Conservation (phyloP, 35 echinoderm and acorn worm species). For the Patiria miniata region DNA sequence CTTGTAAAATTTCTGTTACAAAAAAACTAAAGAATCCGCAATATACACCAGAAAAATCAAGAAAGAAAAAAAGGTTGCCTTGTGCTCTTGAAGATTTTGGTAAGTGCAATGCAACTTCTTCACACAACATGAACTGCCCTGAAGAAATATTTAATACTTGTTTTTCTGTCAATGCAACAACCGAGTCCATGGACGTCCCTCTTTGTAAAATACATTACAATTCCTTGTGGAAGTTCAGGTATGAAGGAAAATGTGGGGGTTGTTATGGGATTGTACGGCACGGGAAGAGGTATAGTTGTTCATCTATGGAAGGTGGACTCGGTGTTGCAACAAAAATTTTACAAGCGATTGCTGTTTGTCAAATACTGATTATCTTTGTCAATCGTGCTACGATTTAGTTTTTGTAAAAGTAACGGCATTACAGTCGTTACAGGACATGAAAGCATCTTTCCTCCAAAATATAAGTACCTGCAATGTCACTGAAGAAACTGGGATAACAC, state of each 20-base stretch:
- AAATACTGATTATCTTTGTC: not conserved
- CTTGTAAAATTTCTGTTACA: slow-evolving; percentile 2
- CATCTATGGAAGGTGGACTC: not conserved
- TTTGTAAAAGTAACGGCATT: not conserved
- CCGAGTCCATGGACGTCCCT: not conserved
- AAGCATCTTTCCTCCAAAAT: not conserved
- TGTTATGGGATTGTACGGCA: not conserved
- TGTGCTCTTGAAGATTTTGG: not conserved
- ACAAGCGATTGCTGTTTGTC: not conserved
- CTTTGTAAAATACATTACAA: slow-evolving; percentile 1
- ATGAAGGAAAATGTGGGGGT: not conserved
- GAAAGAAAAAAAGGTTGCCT: not conserved
- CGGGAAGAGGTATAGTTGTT: not conserved
- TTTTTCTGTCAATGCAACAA: not conserved
- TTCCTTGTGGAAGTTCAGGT: not conserved
- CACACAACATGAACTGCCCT: not conserved
- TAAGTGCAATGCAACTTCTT: not conserved
- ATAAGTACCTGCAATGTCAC: not conserved
- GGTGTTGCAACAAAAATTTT: not conserved
- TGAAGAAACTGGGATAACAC: not conserved
- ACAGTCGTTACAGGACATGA: not conserved
- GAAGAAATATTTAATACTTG: not conserved
- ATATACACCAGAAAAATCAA: not conserved
- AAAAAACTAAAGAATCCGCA: not conserved
- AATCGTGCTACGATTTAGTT: not conserved